Conservation (phyloP, 1,140 invertebrate species). For the Proctacanthus coquilletti region DNA sequence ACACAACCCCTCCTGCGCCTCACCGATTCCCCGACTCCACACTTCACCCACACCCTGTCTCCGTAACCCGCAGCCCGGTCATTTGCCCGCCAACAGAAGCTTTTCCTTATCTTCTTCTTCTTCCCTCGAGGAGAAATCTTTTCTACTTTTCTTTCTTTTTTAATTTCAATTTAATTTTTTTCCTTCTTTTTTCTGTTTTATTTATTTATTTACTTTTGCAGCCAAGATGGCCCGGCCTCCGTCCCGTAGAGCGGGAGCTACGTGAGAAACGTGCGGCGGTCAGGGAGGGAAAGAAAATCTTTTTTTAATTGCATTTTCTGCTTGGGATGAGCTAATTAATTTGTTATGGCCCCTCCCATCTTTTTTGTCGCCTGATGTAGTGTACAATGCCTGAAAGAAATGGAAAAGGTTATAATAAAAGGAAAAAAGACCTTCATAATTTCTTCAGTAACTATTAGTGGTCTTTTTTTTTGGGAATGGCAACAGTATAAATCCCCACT, state of each 20-base stretch:
- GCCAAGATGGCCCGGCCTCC: background rate
- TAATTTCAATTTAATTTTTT: conserved; percentile 1
- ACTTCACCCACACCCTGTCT: background rate
- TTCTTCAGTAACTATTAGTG: no score
- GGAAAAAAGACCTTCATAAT: no score
- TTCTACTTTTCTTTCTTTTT: background rate
- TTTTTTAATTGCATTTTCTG: conserved; percentile 5
- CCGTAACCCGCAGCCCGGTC: background rate
- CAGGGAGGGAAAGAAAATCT: background rate
- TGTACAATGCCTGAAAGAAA: no score
- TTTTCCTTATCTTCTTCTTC: background rate
- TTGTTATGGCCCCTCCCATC: conserved; percentile 3
- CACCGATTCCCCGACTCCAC: no score
- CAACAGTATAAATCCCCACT: no score
- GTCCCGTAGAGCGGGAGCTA: no score
- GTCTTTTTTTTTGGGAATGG: no score
- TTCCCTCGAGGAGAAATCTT: background rate
- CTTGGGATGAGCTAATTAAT: conserved; percentile 3
- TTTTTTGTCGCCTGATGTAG: no score
- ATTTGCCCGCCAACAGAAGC: background rate
- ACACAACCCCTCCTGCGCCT: no score
- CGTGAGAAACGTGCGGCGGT: background rate
- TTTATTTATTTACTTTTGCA: background rate
- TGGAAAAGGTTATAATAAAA: no score
- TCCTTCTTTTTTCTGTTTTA: background rate